Conservation (phyloP, 2,797 vertebrate genomes). For the Ibycter americanus region DNA sequence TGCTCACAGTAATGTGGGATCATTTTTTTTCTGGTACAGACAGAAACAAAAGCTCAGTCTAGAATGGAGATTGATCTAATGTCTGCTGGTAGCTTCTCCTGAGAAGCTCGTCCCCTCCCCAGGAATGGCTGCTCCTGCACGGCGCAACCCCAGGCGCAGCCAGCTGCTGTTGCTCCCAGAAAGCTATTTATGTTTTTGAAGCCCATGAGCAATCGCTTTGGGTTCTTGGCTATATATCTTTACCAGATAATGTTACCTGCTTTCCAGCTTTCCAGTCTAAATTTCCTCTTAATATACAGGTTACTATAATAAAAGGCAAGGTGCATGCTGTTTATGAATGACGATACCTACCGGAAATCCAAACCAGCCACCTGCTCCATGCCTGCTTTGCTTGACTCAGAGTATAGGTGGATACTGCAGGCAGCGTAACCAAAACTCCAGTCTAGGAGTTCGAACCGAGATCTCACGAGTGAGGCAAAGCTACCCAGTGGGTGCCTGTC, state of each 20-base stretch:
- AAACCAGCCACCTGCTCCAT: fast-evolving
- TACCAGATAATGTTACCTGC: background rate
- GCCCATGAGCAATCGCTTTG: background rate
- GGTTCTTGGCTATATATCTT: background rate
- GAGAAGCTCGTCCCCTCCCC: background rate
- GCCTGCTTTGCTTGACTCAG: background rate
- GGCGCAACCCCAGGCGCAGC: background rate
- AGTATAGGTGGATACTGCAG: background rate
- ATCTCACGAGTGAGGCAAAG: background rate
- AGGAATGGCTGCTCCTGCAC: background rate
- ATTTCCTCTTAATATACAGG: background rate
- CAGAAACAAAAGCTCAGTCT: background rate
- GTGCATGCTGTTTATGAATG: background rate
- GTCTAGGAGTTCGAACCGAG: fast-evolving
- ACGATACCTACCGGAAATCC: background rate
- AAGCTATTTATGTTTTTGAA: background rate
- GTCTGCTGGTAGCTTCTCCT: background rate
- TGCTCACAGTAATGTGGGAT: background rate
- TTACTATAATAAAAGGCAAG: background rate
- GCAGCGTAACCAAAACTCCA: background rate
- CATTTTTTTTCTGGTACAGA: background rate
- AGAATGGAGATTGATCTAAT: background rate
- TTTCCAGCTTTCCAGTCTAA: background rate
- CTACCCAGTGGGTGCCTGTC: background rate
- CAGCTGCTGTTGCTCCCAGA: background rate